Evolutionary conservation across 2,113 vertebrate species (phyloP), one percentile per base, ranked within the genome.

Genomic region (Dasyornis broadbenti): DNA sequence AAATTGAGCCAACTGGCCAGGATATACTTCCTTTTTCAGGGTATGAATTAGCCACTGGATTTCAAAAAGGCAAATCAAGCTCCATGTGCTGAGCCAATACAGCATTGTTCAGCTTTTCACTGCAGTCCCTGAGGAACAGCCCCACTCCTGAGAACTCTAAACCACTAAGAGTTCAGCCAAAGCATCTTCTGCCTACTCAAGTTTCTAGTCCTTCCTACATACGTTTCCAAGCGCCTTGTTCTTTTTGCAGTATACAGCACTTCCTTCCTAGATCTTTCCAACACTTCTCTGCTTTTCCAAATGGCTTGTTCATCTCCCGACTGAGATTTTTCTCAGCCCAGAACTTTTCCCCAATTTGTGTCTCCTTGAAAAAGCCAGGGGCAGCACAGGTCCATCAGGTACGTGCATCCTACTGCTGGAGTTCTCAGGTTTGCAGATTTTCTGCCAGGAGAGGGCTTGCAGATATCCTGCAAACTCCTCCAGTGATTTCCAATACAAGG

Each of bases 131-230:
- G 18, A 86, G 86, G 92, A 94, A 17, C 57, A 79, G 81, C 66
- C 65, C 60, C 53, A 53, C 69, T 96, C 81, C 35, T 37, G 89
- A 92, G 91, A 94, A 76, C 77, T 94, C 88, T 31, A 16, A 89
- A 89, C 72, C 76, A 49, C 73, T 24, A 8, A 49, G 40, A 91
- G 91, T 95, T 96, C 95, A 95, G 91, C 92, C 92, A 94, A 92
- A 95, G 94, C 94, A 71, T 92, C 91, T 92, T 92, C 90, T 95
- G 85, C 90, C 85, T 85, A 47, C 94, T 94, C 92, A 49, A 68
- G 86, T 94, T 97, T 94, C 95, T 71, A 71, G 77, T 64, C 77
- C 60, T 94, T 90, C 89, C 83, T 92, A 60, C 83, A 28, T 64
- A 39, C 3, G 0, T 86, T 89, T 92, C 68, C 76, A 84, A 89